Evolutionary conservation across 23 tunicate genomes (phyloP), one percentile per base, ranked within the genome.

Genomic region (Diplosoma virens): DNA sequence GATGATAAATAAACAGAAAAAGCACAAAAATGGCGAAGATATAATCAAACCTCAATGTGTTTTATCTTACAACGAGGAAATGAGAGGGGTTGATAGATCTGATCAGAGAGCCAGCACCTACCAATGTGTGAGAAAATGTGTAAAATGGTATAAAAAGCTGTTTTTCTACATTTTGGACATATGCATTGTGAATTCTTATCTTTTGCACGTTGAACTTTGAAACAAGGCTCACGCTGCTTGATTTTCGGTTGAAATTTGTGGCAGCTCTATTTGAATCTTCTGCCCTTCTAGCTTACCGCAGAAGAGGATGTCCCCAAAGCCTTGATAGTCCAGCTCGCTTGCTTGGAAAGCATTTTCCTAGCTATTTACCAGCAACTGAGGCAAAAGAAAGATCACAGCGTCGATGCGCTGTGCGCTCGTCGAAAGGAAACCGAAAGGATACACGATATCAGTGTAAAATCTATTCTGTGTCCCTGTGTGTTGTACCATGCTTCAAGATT

Each of bases 141-240:
- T 61, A 27, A 61, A 61, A 29, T 61, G 69, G 69, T 61, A 29
- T n/a, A 61, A 61, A 61, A 61, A 61, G 35, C 35, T 61, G 21
- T 61, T 61, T 29, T 61, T 61, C 35, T 61, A 61, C 69, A 61
- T 61, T 27, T 27, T 61, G 35, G 69, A 61, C 69, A 61, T 61
- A 35, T 61, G 69, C 35, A 29, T 61, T 61, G 69, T 61, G 35
- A 61, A 61, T 29, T 61, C 35, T 26, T 61, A 26, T 61, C 35
- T 61, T 26, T 27, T 61, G 34, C 35, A 61, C 35, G 18, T 26
- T 9, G 69, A 61, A 29, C 63, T 55, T 16, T 29, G 69, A n/a
- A 61, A 4, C 35, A 61, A 3, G 69, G 6, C 6, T 27, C 21
- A 29, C 34, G 34, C 35, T 61, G 35, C 69, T 61, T 27, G 35